A percentile compares a stretch with the other conserved stretches of the same genome.
Conservation (phyloP, 2,113 vertebrate genomes). For the Spea multiplicata region DNA sequence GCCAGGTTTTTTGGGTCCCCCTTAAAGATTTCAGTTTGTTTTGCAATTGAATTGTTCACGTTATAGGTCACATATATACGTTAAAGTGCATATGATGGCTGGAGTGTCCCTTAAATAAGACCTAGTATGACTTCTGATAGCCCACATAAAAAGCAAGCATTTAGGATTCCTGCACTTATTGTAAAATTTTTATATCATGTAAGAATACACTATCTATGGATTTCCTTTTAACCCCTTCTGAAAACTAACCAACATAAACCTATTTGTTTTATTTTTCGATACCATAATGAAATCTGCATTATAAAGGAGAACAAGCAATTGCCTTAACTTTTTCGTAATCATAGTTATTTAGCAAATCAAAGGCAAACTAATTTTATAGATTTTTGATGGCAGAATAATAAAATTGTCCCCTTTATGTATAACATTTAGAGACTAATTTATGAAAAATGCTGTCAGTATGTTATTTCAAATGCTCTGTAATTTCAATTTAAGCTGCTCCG, state of each 20-base stretch:
- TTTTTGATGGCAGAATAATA: slow-evolving; percentile 29
- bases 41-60: too few relatives aligned
- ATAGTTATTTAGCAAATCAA: slow-evolving; percentile 63
- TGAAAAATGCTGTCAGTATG: slow-evolving; percentile 68
- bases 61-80: too few relatives aligned
- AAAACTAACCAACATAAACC: background rate
- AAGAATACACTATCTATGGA: too few relatives aligned
- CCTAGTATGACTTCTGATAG: too few relatives aligned
- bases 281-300: slow-evolving; percentile 55
- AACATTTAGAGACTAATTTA: slow-evolving; percentile 69
- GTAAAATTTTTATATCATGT: too few relatives aligned
- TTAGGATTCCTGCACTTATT: too few relatives aligned
- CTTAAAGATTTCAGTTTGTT: too few relatives aligned
- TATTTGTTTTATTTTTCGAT: slow-evolving; percentile 24
- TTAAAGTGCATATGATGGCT: too few relatives aligned
- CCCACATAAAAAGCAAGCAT: too few relatives aligned
- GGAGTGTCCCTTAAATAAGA: too few relatives aligned
- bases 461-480: slow-evolving; percentile 69
- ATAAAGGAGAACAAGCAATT: slow-evolving; percentile 57
- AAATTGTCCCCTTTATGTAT: slow-evolving; percentile 48
- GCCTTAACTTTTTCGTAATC: slow-evolving; percentile 63
- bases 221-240: too few relatives aligned
- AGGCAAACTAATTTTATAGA: slow-evolving; percentile 65
- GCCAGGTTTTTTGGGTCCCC: too few relatives aligned
- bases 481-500: slow-evolving; percentile 77